These are phyloP conservation scores for Sarcophaga rosellei DNA, from an alignment of 2,888 invertebrate genomes.

Conservation along the genomic window DNA sequence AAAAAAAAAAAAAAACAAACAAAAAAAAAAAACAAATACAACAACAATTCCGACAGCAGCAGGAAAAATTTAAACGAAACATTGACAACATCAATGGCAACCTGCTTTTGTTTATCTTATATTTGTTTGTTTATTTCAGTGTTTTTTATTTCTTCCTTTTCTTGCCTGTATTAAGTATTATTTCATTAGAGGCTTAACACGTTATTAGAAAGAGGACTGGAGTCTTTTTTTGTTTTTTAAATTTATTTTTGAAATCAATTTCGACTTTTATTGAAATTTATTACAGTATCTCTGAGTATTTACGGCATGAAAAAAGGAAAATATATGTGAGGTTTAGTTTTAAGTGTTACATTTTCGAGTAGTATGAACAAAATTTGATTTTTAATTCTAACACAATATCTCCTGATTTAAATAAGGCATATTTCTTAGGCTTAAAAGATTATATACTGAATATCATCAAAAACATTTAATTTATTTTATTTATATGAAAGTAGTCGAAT, in stretches of 20 bases:
- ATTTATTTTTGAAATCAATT: constrained; percentile 21
- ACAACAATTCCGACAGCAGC: neutral
- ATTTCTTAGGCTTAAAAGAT: no score
- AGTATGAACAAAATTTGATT: no score
- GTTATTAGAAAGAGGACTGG: constrained; percentile 17
- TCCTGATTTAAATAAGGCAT: no score
- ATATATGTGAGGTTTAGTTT: no score
- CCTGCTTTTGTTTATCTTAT: neutral
- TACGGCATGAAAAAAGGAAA: no score
- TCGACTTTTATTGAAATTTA: neutral
- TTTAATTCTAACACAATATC: no score
- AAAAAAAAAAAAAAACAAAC: neutral
- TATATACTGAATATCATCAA: no score
- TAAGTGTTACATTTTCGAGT: no score
- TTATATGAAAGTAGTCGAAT: no score
- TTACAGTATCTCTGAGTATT: neutral
- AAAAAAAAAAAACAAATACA: neutral
- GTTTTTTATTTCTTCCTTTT: neutral
- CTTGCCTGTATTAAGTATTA: constrained; percentile 17
- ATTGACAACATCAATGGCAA: constrained; percentile 1
- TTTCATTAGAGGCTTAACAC: constrained; percentile 51
- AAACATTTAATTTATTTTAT: no score
- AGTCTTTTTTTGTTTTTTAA: constrained; percentile 13
- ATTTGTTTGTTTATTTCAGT: neutral
- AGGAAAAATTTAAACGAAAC: neutral